Evolutionary conservation across 2,113 vertebrate species (phyloP), one percentile per base, ranked within the genome.

Genomic region (Odocoileus hemionus): DNA sequence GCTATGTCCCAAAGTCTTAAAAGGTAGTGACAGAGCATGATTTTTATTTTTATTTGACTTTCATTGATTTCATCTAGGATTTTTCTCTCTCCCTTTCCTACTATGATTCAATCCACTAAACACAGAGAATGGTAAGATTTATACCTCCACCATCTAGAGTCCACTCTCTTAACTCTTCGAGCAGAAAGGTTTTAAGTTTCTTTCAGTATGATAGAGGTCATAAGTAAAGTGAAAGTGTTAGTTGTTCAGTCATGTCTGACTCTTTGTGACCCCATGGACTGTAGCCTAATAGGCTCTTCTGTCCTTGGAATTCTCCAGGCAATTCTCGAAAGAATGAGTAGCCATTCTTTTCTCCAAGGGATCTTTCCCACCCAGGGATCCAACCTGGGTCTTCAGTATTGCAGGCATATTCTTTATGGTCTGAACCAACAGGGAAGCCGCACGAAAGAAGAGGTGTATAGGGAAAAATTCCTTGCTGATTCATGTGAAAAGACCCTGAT

Each of bases 381-480:
- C 15, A 43, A 76, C 70, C 12, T 43, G 70, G 11, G 36, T 76
- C 39, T 76, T 11, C 70, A 6, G 11, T n/a, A 43, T 43, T 43
- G 36, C 21, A 43, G 70, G 39, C 39, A 76, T 5, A 43, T 76
- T 26, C 39, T 76, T 76, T 43, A 76, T 33, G 70, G 70, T 43
- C 70, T 43, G 70, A 26, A 43, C 6, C 70, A 39, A 76, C 21
- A 43, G 36, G 12, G 21, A 25, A 43, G 36, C 12, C 11, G 23
- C 12, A 26, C 0, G 0, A 76, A 13, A 43, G 11, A 76, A 76
- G 2, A 74, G 10, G 23, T 43, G 36, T 14, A 3, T 76, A 43
- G 3, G 36, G 23, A 7, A 26, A 26, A 76, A 26, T 43, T 26
- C 67, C n/a, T 23, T 70, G 67, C 19, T 70, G n/a, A 70, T 2